phyloP scores from a whole-genome alignment of 2,113 vertebrate genomes.

The Podarcis muralis region DNA sequence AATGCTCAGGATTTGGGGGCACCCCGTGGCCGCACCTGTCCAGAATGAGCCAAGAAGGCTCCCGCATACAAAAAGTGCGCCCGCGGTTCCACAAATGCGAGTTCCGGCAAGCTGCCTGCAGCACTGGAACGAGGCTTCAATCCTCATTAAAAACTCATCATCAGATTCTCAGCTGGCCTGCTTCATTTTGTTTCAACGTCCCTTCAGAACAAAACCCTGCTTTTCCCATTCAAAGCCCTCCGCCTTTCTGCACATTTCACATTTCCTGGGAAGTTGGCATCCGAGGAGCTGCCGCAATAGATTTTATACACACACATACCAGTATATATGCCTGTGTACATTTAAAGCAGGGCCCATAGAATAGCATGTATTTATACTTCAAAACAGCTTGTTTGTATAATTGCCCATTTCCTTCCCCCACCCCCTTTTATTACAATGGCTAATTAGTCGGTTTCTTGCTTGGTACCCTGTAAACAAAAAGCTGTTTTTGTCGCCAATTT shows the following conservation, averaged over 20 bases:
- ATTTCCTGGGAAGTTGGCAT: not conserved
- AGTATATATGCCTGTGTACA: not conserved
- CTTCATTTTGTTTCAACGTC: not conserved
- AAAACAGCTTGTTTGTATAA: conserved; percentile 65
- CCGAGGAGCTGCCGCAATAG: not conserved
- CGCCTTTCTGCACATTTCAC: not conserved
- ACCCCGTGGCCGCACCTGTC: too few species aligned
- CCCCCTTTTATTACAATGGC: conserved; percentile 58
- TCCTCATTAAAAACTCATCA: conserved; percentile 12
- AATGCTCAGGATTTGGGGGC: too few species aligned
- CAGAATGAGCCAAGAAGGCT: too few species aligned
- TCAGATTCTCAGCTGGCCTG: not conserved
- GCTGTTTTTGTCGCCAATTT: conserved; percentile 70
- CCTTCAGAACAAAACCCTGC: not conserved
- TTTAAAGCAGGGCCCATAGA: conserved; percentile 24
- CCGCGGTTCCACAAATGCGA: not conserved
- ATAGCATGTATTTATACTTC: conserved; percentile 44
- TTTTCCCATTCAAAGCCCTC: not conserved
- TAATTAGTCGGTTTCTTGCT: conserved; percentile 67
- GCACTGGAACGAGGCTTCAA: not conserved
- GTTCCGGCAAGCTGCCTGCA: not conserved
- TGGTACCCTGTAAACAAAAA: conserved; percentile 68
- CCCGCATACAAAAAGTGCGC: not conserved
- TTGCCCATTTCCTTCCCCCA: conserved; percentile 37
- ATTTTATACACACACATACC: rapidly evolving